Base-by-base conservation (phyloP, 2,113 vertebrate species). In the Rhea pennata region DNA sequence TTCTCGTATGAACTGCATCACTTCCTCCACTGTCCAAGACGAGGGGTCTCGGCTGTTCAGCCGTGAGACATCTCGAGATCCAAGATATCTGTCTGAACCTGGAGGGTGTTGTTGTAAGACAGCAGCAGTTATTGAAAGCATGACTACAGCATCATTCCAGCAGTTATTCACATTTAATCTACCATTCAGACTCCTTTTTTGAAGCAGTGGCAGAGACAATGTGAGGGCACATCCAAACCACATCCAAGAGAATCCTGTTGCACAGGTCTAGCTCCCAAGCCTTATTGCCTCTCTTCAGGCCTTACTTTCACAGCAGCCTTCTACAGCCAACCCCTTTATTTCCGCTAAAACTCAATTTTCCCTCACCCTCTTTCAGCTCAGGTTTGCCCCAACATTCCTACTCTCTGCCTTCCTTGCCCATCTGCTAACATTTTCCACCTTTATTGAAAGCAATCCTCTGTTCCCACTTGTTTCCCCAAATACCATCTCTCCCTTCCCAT, bases 1-100 rank as follows among this genome's bases (percentile, higher is more conserved):
- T 54, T 99, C 98, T 22, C 98, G 98, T 92, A 99, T 98, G 96
- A 99, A 99, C 97, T 99, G 98, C 99, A 99, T 99, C 93, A 99
- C 99, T 17, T 99, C 99, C 95, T 99, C 99, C 23, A 99, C 99
- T 0, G 98, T 98, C 99, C 99, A 99, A 53, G 98, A 93, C 15
- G 98, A 99, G 46, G 99, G 99, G 95, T 99, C 99, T 11, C 98
- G 98, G 94, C 98, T 95, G 88, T 98, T 98, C 56, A 97, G 95
- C 46, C 98, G 98, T 0, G 99, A 96, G 77, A 73, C 53, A 5
- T 99, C 98, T 27, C 98, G 96, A 13, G 95, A 77, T 33, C 96
- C 97, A 5, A 97, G 95, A 95, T 98, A 99, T 75, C 98, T 95
- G 3, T 98, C 98, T 0, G 98, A 98, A 4, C 98, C 98, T 99